Evolutionary conservation across 2,797 vertebrate species (phyloP), one percentile per base, ranked within the genome.

Genomic region (Malurus splendens): DNA sequence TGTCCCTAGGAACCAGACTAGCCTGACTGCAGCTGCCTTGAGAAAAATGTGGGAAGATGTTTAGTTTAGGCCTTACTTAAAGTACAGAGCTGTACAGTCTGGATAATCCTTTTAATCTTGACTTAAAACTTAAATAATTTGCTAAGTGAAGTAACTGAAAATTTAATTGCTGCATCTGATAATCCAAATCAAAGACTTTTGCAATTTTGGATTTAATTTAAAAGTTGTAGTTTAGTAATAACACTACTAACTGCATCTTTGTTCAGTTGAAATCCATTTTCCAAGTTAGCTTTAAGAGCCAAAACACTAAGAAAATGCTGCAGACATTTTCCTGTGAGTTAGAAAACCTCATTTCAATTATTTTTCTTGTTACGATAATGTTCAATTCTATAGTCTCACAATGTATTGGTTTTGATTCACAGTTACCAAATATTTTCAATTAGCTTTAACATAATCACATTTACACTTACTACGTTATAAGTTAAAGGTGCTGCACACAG

Each of bases 401-500:
- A 11, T 56, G 11, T 51, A 47, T 41, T 55, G 12, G 14, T 55
- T 94, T 88, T 92, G 47, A 47, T 56, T 82, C 32, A 78, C 56
- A 52, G 62, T 67, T 84, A n/a, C 23, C 82, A 60, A 75, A 28
- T 77, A 55, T 57, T 86, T 94, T 87, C 74, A 86, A 90, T 77
- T 57, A 88, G 85, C 90, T 93, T 95, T 93, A 91, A 92, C 85
- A 74, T 86, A 83, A 93, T 93, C 73, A 86, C 81, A 73, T 91
- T 85, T 83, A 86, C 89, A 84, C 66, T 90, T 92, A 65, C 36
- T 93, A 67, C 30, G 12, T 91, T 91, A 82, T 44, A 75, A 95
- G 85, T 93, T 94, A 91, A 94, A 95, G 95, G 95, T 96, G 96
- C 95, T 96, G 94, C 44, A 68, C 83, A 78, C 84, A 82, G 83